Percentiles rank a stretch among this genome's conserved stretches.
Evolutionary conservation across 2,113 vertebrate species (phyloP).

Genomic region (Otolemur garnettii): DNA sequence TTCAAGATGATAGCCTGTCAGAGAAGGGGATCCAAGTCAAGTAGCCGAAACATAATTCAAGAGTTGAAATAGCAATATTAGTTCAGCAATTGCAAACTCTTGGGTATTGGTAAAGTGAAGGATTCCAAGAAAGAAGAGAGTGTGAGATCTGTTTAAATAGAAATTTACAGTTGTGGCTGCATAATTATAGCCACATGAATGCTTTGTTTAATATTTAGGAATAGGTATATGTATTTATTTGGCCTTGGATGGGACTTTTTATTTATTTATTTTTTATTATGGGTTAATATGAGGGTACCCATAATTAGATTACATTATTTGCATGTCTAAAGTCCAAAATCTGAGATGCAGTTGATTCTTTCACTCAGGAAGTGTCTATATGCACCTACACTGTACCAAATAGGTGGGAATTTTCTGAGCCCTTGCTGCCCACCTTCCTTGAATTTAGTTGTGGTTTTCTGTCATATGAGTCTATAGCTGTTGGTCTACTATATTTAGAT

Average conservation of each 20-base stretch:
- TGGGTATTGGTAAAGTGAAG: not conserved
- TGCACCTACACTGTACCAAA: too few species aligned
- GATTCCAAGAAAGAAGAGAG: not conserved
- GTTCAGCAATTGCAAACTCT: not conserved
- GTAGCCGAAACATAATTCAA: not conserved
- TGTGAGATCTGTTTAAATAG: not conserved
- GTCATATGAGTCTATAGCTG: too few species aligned
- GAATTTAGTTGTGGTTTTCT: too few species aligned
- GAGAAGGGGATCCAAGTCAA: not conserved
- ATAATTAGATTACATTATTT: too few species aligned
- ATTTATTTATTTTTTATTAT: not conserved
- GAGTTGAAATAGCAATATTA: not conserved
- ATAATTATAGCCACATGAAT: not conserved
- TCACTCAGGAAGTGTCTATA: too few species aligned
- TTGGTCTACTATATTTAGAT: too few species aligned
- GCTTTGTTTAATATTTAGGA: not conserved
- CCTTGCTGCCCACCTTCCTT: too few species aligned
- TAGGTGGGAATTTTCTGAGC: too few species aligned
- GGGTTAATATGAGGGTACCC: too few species aligned
- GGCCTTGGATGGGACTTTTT: accelerated
- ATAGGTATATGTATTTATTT: not conserved
- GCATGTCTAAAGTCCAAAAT: too few species aligned
- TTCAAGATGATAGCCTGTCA: not conserved
- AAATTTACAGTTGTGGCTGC: not conserved
- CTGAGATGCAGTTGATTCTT: too few species aligned